These are phyloP conservation scores for Hymenopus coronatus DNA, from an alignment of 2,888 invertebrate species.

Conservation along the genomic window DNA sequence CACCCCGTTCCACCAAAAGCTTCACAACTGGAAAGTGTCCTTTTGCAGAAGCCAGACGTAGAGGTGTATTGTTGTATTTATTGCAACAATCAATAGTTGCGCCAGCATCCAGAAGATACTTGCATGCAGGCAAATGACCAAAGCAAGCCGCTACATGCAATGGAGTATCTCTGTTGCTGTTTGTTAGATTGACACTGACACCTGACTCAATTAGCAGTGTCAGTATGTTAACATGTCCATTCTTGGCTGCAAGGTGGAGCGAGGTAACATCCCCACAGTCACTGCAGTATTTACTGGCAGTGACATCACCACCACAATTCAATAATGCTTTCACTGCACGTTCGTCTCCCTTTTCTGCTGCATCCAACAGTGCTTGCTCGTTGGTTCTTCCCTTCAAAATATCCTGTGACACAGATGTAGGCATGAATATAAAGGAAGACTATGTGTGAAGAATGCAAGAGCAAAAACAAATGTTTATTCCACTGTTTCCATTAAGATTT, in stretches of 20 bases:
- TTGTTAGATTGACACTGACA: not conserved
- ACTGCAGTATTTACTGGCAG: not conserved
- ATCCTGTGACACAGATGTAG: not conserved
- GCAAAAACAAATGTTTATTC: no score
- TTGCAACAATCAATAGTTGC: not conserved
- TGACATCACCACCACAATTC: not conserved
- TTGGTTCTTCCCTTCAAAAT: not conserved
- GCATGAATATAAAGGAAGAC: no score
- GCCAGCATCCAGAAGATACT: not conserved
- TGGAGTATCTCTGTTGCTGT: not conserved
- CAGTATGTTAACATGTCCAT: not conserved
- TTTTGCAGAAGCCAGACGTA: not conserved
- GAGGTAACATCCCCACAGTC: not conserved
- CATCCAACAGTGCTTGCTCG: not conserved
- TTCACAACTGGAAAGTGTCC: not conserved
- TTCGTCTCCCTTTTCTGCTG: not conserved
- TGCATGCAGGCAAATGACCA: not conserved
- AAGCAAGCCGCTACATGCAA: not conserved
- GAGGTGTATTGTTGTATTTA: not conserved
- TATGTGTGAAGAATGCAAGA: no score
- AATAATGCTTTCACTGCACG: not conserved
- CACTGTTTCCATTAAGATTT: no score
- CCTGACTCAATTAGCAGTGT: not conserved
- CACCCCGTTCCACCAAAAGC: not conserved
- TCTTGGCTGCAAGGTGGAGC: not conserved